Base-by-base conservation (phyloP, 2,888 invertebrate genomes). In the Drosophila rubida region DNA sequence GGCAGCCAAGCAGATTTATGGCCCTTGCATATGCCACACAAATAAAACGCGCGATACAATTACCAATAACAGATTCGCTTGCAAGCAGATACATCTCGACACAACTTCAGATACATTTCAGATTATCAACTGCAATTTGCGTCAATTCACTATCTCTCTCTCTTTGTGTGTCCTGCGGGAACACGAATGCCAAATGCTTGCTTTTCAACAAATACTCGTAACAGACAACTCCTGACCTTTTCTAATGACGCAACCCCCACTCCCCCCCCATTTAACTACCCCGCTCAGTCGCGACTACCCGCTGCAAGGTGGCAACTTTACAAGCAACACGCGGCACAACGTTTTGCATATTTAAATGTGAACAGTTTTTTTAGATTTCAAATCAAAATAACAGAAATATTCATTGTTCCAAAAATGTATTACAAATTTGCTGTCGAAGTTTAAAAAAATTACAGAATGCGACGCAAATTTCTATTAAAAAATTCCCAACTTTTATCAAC, bases 151-250 rank as follows among this genome's bases (percentile, higher is more conserved):
- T 16, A 4, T 16, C 19, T 41, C 4, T 41, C 1, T 32, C 9
- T 32, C 1, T 32, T 41, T 25, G 23, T 14, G 23, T 35, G 70
- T 84, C 88, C 88, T 84, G 88, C 86, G 88, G 88, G 84, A 84
- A 58, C 71, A 64, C 66, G 83, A 80, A 69, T 68, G 82, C 85
- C 84, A 84, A 84, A 88, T 84, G 88, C 68, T 76, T 88, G 42
- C 78, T 79, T 87, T 87, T 79, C 35, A 37, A 14, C 35, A 35
- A 71, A 61, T 50, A n/a, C n/a, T n/a, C n/a, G n/a, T n/a, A 49
- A 54, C 61, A 19, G 49, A 1, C 53, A 42, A 44, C 35, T 76
- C 55, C 51, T 82, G 82, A 87, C 82, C 82, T 87, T 87, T 80
- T 77, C 67, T 87, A 41, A 53, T 53, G 41, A 19, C 27, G 13